Evolutionary conservation across 92 coral and sea anemone genomes (phyloP).

Genomic region (Porites lobata): DNA sequence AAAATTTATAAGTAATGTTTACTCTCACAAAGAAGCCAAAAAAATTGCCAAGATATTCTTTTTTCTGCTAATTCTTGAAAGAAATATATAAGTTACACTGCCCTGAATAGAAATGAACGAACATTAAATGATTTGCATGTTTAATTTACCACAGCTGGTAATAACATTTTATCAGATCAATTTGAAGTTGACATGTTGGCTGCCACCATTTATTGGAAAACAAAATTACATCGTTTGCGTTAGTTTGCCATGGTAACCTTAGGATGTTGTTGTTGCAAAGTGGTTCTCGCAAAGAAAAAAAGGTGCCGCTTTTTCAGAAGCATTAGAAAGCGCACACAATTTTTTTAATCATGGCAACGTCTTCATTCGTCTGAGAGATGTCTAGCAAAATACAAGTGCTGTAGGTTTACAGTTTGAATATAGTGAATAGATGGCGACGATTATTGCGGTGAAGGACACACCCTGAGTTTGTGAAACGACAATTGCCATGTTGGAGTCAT

Average conservation of each 20-base stretch:
- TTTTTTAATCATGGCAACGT: neutral
- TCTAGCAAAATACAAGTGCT: neutral
- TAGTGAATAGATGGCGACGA: slow-evolving; percentile 4
- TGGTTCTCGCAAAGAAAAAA: neutral
- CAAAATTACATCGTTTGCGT: slow-evolving; percentile 25
- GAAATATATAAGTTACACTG: neutral
- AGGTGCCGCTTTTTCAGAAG: neutral
- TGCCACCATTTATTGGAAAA: slow-evolving; percentile 8
- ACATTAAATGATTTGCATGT: slow-evolving; percentile 24
- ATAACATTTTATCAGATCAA: slow-evolving; percentile 25
- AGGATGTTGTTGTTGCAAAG: slow-evolving; percentile 27
- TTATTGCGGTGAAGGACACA: neutral
- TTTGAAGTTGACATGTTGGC: slow-evolving; percentile 17
- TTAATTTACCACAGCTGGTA: slow-evolving; percentile 53
- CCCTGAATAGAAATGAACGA: too few relatives aligned
- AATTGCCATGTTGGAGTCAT: neutral
- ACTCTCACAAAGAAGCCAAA: neutral
- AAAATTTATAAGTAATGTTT: neutral
- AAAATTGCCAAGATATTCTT: neutral
- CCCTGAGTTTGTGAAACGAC: neutral
- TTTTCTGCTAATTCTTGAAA: too few relatives aligned
- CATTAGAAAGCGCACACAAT: neutral
- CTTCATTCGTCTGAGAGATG: neutral
- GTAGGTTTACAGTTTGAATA: neutral
- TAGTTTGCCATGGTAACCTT: slow-evolving; percentile 18